Conservation (phyloP, 30 jellyfish, hydroid and myxozoan species). For the Hydra vulgaris region DNA sequence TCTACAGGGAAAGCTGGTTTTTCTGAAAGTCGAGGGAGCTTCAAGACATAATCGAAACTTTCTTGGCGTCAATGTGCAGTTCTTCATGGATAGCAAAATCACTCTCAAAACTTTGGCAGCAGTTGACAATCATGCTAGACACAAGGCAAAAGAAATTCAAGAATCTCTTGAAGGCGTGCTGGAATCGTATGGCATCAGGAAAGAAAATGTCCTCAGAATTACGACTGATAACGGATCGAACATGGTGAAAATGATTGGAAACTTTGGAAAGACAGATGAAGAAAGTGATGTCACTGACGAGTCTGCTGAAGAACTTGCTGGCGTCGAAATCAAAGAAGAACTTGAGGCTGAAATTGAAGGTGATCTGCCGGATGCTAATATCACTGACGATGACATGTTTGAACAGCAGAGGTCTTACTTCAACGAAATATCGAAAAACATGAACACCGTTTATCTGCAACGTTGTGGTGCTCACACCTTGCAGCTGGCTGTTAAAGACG, state of each 20-base stretch:
- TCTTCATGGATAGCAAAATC: not conserved
- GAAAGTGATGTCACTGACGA: not conserved
- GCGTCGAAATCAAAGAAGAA: not conserved
- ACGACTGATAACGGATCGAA: not conserved
- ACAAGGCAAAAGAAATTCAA: not conserved
- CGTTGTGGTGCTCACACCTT: not conserved
- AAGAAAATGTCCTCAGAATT: not conserved
- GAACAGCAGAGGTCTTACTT: not conserved
- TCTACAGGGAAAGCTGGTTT: not conserved
- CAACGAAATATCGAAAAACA: not conserved
- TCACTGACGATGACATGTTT: not conserved
- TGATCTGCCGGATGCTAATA: not conserved
- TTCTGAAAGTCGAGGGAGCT: not conserved
- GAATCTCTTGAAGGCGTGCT: not conserved
- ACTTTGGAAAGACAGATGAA: not conserved
- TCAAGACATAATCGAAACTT: not conserved
- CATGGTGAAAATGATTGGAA: not conserved
- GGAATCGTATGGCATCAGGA: not conserved
- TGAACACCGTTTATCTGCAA: not conserved
- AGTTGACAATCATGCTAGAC: not conserved
- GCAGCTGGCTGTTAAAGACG: not conserved
- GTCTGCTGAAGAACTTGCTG: not conserved
- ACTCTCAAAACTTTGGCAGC: not conserved
- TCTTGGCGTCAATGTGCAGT: not conserved
- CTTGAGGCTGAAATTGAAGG: not conserved